These are phyloP conservation scores for Nymphicus hollandicus DNA, from an alignment of 2,113 vertebrate species.

Conservation along the genomic window DNA sequence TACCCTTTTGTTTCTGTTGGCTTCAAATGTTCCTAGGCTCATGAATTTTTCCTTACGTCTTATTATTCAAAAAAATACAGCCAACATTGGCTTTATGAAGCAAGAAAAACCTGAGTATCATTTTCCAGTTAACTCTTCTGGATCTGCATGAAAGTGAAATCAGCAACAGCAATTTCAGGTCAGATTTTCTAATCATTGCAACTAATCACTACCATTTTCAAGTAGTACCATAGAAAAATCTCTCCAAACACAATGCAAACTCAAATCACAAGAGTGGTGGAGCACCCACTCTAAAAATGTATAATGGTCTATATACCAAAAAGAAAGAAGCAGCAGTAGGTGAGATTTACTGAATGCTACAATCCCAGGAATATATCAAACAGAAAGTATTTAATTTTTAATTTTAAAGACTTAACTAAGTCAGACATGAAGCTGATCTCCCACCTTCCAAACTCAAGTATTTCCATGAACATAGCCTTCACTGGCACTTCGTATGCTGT, in stretches of 20 bases:
- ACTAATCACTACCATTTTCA: background rate
- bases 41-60: background rate
- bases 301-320: background rate
- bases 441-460: background rate
- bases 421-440: background rate
- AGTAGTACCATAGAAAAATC: background rate
- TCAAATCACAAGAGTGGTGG: background rate
- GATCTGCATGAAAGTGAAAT: background rate
- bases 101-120: background rate
- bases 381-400: background rate
- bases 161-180: background rate
- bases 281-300: background rate
- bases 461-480: background rate
- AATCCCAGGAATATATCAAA: background rate
- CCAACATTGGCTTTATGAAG: conserved; percentile 2
- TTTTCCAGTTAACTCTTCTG: conserved; percentile 14
- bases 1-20: conserved; percentile 50
- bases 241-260: background rate
- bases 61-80: conserved; percentile 18
- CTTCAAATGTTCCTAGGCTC: background rate
- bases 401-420: background rate
- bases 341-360: background rate
- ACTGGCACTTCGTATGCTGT: background rate
- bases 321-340: background rate
- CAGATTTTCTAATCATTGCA: background rate